These are phyloP conservation scores for Kuschelorhynchus macadamiae DNA, from an alignment of 2,888 invertebrate species.

Conservation along the genomic window DNA sequence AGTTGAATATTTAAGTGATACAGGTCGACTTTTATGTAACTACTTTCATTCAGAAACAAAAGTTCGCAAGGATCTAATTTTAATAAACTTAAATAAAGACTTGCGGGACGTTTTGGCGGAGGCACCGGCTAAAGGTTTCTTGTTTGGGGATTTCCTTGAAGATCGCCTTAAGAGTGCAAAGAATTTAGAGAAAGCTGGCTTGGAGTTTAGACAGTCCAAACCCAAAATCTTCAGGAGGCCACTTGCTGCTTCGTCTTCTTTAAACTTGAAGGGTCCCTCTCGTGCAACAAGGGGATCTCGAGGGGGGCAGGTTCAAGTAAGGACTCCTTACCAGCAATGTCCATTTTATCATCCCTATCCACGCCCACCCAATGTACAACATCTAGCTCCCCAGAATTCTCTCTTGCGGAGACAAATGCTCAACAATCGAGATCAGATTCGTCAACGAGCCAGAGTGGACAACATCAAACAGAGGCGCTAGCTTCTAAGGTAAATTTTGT, in stretches of 20 bases:
- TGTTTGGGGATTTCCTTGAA: constrained; percentile 30
- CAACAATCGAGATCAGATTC: constrained; percentile 15
- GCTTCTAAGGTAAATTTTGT: constrained; percentile 22
- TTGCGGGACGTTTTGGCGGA: constrained; percentile 26
- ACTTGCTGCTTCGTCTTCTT: not conserved
- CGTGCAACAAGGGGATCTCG: constrained; percentile 33
- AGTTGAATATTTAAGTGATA: constrained; percentile 36
- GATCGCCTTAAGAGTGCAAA: constrained; percentile 29
- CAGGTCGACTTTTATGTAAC: constrained; percentile 31
- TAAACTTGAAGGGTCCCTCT: constrained; percentile 42
- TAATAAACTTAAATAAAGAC: constrained; percentile 35
- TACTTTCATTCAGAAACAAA: constrained; percentile 31
- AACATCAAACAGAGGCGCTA: constrained; percentile 20
- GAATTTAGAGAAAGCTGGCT: constrained; percentile 28
- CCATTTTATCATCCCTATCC: too few species aligned
- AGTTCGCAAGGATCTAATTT: constrained; percentile 28
- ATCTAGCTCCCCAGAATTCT: too few species aligned
- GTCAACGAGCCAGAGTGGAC: not conserved
- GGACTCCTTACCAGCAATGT: too few species aligned
- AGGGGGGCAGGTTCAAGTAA: constrained; percentile 20
- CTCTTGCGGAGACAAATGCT: too few species aligned
- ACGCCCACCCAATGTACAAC: too few species aligned
- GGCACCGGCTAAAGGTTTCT: constrained; percentile 32
- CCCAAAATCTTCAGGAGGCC: constrained; percentile 6
- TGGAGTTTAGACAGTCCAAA: constrained; percentile 11